These are phyloP conservation scores for Xiphias gladius DNA, from an alignment of 2,113 vertebrate species.

Conservation along the genomic window DNA sequence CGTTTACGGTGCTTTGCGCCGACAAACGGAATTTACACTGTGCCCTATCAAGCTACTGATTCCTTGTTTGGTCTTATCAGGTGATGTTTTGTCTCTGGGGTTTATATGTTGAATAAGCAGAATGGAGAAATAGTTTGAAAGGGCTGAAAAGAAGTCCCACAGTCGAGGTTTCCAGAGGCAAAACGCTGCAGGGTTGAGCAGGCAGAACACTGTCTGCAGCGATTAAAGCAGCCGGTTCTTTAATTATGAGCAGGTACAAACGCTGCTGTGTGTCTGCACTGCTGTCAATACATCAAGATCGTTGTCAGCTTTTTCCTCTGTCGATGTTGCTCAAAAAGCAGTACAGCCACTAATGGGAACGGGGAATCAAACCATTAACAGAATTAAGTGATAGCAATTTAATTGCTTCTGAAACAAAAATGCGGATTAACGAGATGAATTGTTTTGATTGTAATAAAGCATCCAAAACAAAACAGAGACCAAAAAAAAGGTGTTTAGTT, in stretches of 20 bases:
- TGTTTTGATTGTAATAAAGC: slow-evolving; percentile 18
- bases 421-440: slow-evolving; percentile 28
- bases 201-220: slow-evolving; percentile 6
- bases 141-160: background rate
- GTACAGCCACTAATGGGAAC: slow-evolving; percentile 30
- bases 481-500: background rate
- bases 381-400: slow-evolving; percentile 37
- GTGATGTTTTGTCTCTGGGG: slow-evolving; percentile 46
- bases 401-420: slow-evolving; percentile 38
- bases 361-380: slow-evolving; percentile 55
- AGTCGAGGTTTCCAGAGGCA: slow-evolving; percentile 36
- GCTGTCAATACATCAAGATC: slow-evolving; percentile 62
- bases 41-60: slow-evolving; percentile 5
- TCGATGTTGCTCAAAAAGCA: slow-evolving; percentile 34
- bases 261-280: slow-evolving; percentile 9
- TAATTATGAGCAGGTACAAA: slow-evolving; percentile 56
- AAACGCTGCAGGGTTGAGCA: slow-evolving; percentile 28
- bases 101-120: slow-evolving; percentile 23
- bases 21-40: slow-evolving; percentile 23
- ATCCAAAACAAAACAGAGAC: slow-evolving; percentile 7
- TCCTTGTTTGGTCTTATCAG: slow-evolving; percentile 40
- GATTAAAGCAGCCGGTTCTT: slow-evolving; percentile 54
- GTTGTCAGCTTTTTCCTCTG: slow-evolving; percentile 49
- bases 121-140: slow-evolving; percentile 17
- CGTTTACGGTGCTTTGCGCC: slow-evolving; percentile 23